Percentiles rank a stretch among this genome's conserved stretches.
These are phyloP conservation scores for Agrypnus murinus DNA, from an alignment of 2,888 invertebrate genomes.

Conservation along the genomic window DNA sequence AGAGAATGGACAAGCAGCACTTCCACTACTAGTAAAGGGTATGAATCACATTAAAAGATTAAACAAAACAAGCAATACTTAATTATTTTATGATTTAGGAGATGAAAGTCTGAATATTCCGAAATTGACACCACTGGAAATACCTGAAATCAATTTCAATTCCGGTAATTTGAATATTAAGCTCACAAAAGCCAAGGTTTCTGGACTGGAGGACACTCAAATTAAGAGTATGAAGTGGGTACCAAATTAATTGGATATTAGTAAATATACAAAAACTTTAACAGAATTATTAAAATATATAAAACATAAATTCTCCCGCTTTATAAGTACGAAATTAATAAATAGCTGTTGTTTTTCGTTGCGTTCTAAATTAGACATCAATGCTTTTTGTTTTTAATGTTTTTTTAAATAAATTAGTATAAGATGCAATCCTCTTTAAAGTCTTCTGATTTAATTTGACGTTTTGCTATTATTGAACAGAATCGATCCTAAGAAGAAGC, in stretches of 20 bases:
- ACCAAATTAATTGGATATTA: neutral
- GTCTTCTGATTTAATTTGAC: too few relatives aligned
- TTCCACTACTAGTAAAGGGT: slow-evolving; percentile 61
- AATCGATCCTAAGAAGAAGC: slow-evolving; percentile 51
- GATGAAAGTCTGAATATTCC: slow-evolving; percentile 63
- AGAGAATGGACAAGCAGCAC: slow-evolving; percentile 57
- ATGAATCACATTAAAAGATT: slow-evolving; percentile 37
- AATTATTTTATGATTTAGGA: slow-evolving; percentile 62
- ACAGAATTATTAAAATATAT: too few relatives aligned
- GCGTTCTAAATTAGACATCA: too few relatives aligned
- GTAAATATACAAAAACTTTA: too few relatives aligned
- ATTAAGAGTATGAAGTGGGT: slow-evolving; percentile 56
- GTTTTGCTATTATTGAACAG: slow-evolving; percentile 49
- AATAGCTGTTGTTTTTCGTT: too few relatives aligned
- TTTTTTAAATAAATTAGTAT: too few relatives aligned
- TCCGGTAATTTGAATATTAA: slow-evolving; percentile 58
- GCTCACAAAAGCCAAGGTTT: slow-evolving; percentile 56
- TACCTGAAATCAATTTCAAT: slow-evolving; percentile 59
- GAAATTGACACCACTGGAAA: slow-evolving; percentile 59
- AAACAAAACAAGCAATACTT: too few relatives aligned
- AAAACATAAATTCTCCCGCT: too few relatives aligned
- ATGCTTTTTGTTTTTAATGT: too few relatives aligned
- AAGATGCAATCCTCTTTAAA: too few relatives aligned
- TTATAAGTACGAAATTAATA: too few relatives aligned
- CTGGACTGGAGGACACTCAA: slow-evolving; percentile 58